Base-by-base conservation (phyloP, 2,888 invertebrate species). In the Andrena flavipes region DNA sequence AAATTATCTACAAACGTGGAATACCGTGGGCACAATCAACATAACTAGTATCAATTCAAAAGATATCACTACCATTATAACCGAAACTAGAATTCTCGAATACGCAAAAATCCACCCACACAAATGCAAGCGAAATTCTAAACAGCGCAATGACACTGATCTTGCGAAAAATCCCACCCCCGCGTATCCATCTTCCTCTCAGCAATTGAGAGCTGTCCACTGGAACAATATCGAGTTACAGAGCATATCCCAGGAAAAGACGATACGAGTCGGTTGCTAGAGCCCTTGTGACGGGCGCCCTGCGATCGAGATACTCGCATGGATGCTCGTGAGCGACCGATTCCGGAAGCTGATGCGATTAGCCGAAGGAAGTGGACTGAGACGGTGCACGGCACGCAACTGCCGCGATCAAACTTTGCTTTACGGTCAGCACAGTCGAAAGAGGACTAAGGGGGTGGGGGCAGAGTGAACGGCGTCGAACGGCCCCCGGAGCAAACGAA, bases 401-500 rank as follows among this genome's bases (percentile, higher is more conserved):
- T 42, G 29, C 16, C 30, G 35, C 82, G 68, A 56, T 64, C 67
- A 72, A 82, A 80, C 51, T 76, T 80, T 62, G 71, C 74, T 68
- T 76, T 62, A 71, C 71, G 68, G 64, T 71, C 70, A 48, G 68
- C 64, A 42, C 54, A 54, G 62, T 30, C 74, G 68, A 81, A 84
- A 79, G 69, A 75, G 81, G 65, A 79, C 67, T 85, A 67, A 79
- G 49, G 29, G 42, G 33, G 42, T 35, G 29, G 42, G 33, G 42
- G 42, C 62, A 20, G 59, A 29, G 26, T 51, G 64, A 69, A 71
- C 48, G 20, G 51, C 67, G 54, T 26, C 42, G 74, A 70, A 69
- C 49, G 79, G 75, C 49, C 56, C 67, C 35, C 72, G 71, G 42
- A 48, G 65, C 80, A 80, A 80, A 84, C 84, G 79, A 68, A 56